These are phyloP conservation scores for Drosophila diplacantha DNA, from an alignment of 2,888 invertebrate species.

Conservation along the genomic window DNA sequence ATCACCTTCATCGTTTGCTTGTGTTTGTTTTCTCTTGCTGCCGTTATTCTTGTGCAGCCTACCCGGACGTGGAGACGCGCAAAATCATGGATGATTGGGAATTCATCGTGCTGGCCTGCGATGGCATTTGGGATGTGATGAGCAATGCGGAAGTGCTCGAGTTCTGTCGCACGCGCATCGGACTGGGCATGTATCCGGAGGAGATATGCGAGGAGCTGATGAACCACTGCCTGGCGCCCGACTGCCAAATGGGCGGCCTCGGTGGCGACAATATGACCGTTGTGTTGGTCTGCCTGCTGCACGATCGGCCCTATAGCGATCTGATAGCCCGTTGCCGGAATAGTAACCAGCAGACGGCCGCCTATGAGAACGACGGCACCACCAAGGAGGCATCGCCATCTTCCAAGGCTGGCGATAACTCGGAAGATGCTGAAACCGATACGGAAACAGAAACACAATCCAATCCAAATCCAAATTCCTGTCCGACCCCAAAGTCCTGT, in stretches of 20 bases:
- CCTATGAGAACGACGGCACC: constrained; percentile 4
- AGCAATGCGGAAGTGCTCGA: constrained; percentile 95
- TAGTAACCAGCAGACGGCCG: constrained; percentile 25
- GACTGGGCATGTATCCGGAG: constrained; percentile 91
- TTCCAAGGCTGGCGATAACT: constrained; percentile 2
- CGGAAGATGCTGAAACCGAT: constrained; percentile 18
- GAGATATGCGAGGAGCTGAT: constrained; percentile 97
- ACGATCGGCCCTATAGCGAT: constrained; percentile 76
- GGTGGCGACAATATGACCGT: constrained; percentile 99
- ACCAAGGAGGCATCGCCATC: constrained; percentile 12
- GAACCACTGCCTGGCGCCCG: constrained; percentile 96
- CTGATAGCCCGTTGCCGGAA: constrained; percentile 74
- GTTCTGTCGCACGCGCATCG: constrained; percentile 91
- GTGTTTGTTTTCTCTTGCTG: constrained; percentile 19
- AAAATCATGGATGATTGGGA: constrained; percentile 94
- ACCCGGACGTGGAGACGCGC: constrained; percentile 92
- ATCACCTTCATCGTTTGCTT: constrained; percentile 4
- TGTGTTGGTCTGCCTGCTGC: constrained; percentile 87
- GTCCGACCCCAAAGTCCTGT: constrained; percentile 2
- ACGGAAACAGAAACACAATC: constrained; percentile 19
- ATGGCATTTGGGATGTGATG: constrained; percentile 99
- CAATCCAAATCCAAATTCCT: constrained; percentile 12
- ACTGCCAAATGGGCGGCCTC: constrained; percentile 96
- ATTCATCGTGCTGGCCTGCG: constrained; percentile 97
- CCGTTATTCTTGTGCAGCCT: constrained; percentile 81